These are phyloP conservation scores for Paracanthobrama guichenoti DNA, from an alignment of 2,113 vertebrate species.

Conservation along the genomic window DNA sequence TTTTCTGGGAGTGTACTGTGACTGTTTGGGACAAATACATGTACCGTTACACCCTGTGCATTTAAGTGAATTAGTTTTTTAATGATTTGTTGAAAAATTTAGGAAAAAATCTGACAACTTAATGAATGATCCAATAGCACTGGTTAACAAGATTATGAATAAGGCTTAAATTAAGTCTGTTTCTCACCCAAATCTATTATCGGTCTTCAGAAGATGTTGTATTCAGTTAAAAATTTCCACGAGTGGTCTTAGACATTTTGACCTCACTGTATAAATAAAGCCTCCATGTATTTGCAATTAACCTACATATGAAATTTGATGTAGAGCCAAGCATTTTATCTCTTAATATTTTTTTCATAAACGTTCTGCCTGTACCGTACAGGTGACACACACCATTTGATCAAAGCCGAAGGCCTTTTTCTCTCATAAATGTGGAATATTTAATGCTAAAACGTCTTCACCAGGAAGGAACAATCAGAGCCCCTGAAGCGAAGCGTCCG, in stretches of 20 bases:
- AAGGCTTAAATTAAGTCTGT: not conserved
- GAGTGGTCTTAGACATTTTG: not conserved
- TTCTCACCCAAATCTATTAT: not conserved
- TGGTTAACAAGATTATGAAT: not conserved
- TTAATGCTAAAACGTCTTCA: slow-evolving; percentile 21
- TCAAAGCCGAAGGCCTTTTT: slow-evolving; percentile 35
- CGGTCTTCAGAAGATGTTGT: not conserved
- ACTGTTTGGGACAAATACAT: too few species aligned
- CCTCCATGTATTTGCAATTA: not conserved
- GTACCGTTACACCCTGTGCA: too few species aligned
- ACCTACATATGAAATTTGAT: slow-evolving; percentile 32
- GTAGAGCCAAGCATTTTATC: slow-evolving; percentile 22
- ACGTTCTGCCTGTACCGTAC: not conserved
- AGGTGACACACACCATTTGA: slow-evolving; percentile 4
- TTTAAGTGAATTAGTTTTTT: too few species aligned
- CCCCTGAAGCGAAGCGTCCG: slow-evolving; percentile 41
- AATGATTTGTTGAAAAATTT: not conserved
- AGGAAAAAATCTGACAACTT: not conserved
- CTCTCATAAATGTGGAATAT: slow-evolving; percentile 36
- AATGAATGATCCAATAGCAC: not conserved
- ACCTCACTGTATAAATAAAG: not conserved
- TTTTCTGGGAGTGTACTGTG: too few species aligned
- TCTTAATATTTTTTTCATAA: slow-evolving; percentile 41
- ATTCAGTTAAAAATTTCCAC: not conserved
- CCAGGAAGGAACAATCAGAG: slow-evolving; percentile 54